Conservation (phyloP, 1,140 invertebrate species). For the Orchestia grillus region DNA sequence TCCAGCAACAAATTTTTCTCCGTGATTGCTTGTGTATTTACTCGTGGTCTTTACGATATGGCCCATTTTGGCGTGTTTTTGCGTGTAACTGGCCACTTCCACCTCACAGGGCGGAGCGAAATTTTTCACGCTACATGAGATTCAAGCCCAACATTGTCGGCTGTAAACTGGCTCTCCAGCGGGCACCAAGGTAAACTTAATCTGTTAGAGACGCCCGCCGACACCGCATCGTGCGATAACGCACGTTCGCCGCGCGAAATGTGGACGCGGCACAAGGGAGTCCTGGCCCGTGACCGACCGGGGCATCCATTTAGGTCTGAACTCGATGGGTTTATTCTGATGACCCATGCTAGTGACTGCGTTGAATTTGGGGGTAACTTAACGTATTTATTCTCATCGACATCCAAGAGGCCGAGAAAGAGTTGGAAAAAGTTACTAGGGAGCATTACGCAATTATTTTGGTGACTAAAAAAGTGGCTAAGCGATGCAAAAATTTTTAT, state of each 20-base stretch:
- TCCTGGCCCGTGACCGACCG: not conserved
- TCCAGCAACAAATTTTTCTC: not conserved
- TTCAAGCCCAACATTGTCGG: not conserved
- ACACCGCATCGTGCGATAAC: not conserved
- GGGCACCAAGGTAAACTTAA: not conserved
- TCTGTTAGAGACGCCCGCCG: not conserved
- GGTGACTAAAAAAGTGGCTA: no score
- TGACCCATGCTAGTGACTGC: not conserved
- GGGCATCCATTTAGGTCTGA: not conserved
- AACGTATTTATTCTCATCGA: not conserved
- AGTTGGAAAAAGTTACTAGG: no score
- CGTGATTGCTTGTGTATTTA: not conserved
- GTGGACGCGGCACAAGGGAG: no score
- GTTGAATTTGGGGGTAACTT: not conserved
- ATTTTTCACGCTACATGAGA: conserved; percentile 14
- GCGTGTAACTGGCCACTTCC: not conserved
- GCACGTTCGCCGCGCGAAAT: not conserved
- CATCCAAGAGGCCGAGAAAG: not conserved
- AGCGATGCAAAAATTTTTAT: no score
- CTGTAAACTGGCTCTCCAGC: conserved; percentile 5
- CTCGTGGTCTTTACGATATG: not conserved
- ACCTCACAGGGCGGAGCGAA: not conserved
- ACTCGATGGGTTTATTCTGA: not conserved
- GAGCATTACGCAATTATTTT: no score
- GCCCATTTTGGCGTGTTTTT: not conserved